Base-by-base conservation (phyloP, 2,113 vertebrate species). In the Tetrao urogallus region DNA sequence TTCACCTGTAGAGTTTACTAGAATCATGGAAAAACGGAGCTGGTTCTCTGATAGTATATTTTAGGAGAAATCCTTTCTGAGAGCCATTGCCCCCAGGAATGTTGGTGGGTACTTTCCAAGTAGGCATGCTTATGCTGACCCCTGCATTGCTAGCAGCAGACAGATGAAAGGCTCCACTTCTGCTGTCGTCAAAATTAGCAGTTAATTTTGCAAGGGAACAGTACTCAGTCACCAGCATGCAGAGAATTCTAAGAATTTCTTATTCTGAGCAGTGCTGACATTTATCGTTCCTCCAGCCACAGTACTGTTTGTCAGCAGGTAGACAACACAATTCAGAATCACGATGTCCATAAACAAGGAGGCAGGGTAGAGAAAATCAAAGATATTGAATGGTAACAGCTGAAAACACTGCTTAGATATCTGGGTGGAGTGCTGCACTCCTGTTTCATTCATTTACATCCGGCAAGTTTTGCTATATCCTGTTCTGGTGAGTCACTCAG, bases 181-280 rank as follows among this genome's bases (percentile, higher is more conserved):
- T 92, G 67, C 79, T 79, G 76, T 58, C 1, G 0, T 88, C 83
- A 92, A 91, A 97, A 86, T 64, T 32, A 94, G 82, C 69, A 79
- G 61, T 28, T 38, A 81, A 92, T 76, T 76, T 85, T 32, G 6
- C 57, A 92, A 27, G 40, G 63, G 48, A 88, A 78, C n/a, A 90
- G 30, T 38, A 81, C 32, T 58, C 85, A 7, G 76, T 34, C 0
- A 0, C 17, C 40, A 90, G 50, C 58, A 83, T 8, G 72, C 42
- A 70, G 11, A 83, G 71, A 10, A 95, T 85, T 40, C 66, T 40
- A 22, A 92, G 57, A 89, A 92, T 86, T 69, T 92, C 64, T 65
- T 81, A 65, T 57, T 92, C 56, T 69, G 70, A 81, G 84, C 61
- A 85, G 79, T 11, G 13, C 2, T 43, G 63, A 50, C 34, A 24